A percentile compares a stretch with the other conserved stretches of the same genome.
Conservation (phyloP, 2,113 vertebrate species). For the Gorsachius goisagi region DNA sequence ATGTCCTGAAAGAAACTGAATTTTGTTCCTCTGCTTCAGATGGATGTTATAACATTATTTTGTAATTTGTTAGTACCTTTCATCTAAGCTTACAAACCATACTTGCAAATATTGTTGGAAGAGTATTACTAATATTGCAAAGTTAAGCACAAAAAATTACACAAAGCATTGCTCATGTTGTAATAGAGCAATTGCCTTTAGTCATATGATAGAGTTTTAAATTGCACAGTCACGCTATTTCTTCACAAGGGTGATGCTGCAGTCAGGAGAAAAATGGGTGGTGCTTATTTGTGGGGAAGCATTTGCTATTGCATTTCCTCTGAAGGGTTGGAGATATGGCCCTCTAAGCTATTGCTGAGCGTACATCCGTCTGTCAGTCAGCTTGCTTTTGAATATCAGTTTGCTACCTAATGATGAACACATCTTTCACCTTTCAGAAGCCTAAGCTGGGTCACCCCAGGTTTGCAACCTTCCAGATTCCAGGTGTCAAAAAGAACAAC, state of each 20-base stretch:
- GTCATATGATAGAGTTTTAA: background rate
- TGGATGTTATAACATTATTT: background rate
- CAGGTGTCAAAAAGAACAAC: background rate
- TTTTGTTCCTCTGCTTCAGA: background rate
- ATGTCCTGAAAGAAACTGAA: background rate
- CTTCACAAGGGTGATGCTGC: background rate
- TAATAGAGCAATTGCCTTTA: background rate
- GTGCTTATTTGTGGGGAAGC: background rate
- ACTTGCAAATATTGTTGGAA: background rate
- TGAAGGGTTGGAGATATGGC: background rate
- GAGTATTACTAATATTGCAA: background rate
- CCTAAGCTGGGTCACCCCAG: background rate
- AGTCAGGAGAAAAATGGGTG: background rate
- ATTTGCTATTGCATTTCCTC: background rate
- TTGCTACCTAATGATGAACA: background rate
- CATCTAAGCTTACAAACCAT: background rate
- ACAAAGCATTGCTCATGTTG: background rate
- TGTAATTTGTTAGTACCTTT: background rate
- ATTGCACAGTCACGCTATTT: background rate
- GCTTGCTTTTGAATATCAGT: background rate
- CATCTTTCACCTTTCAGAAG: background rate
- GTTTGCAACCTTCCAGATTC: background rate
- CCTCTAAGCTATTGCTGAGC: background rate
- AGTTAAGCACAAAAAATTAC: background rate
- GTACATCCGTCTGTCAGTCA: background rate